phyloP scores from a whole-genome alignment of 2,888 invertebrate species.

The Aspidiotus rigidus region DNA sequence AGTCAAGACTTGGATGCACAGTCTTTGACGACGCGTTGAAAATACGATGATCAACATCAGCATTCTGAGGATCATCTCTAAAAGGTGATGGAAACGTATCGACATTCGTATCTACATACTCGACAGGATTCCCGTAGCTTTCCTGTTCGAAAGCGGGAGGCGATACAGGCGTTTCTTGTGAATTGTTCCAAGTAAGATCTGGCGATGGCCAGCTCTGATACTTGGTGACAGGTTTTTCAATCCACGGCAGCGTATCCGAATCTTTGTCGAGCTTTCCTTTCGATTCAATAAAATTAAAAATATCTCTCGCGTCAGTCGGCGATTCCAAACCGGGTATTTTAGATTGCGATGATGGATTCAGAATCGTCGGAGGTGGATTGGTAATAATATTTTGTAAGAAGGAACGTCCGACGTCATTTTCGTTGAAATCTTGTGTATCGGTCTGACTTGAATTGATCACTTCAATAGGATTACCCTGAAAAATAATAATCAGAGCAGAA shows the following conservation, averaged over 20 bases:
- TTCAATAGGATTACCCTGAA: constrained; percentile 48
- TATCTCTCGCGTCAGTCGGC: constrained; percentile 19
- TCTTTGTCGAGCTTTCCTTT: constrained; percentile 10
- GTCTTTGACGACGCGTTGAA: constrained; percentile 8
- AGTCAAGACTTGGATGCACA: constrained; percentile 3
- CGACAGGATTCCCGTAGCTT: constrained; percentile 48
- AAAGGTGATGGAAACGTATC: not conserved
- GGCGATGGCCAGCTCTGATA: constrained; percentile 31
- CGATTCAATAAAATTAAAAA: constrained; percentile 23
- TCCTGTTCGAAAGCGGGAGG: constrained; percentile 58
- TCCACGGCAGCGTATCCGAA: constrained; percentile 14
- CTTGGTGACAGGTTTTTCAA: constrained; percentile 21
- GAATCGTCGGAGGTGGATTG: constrained; percentile 4
- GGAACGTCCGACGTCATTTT: constrained; percentile 35
- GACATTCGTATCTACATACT: constrained; percentile 52
- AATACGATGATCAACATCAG: constrained; percentile 37
- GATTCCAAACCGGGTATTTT: constrained; percentile 25
- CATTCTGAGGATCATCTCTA: constrained; percentile 17
- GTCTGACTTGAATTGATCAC: constrained; percentile 47
- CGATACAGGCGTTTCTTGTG: constrained; percentile 51
- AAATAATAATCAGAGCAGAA: constrained; percentile 23
- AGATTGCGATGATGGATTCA: constrained; percentile 1
- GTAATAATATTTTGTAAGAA: constrained; percentile 25
- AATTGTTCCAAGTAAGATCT: constrained; percentile 28
- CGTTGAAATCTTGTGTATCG: constrained; percentile 43